Percentiles rank a stretch among this genome's conserved stretches.
Evolutionary conservation across 2,113 vertebrate genomes (phyloP).

Genomic region (Onychorhynchus coronatus): DNA sequence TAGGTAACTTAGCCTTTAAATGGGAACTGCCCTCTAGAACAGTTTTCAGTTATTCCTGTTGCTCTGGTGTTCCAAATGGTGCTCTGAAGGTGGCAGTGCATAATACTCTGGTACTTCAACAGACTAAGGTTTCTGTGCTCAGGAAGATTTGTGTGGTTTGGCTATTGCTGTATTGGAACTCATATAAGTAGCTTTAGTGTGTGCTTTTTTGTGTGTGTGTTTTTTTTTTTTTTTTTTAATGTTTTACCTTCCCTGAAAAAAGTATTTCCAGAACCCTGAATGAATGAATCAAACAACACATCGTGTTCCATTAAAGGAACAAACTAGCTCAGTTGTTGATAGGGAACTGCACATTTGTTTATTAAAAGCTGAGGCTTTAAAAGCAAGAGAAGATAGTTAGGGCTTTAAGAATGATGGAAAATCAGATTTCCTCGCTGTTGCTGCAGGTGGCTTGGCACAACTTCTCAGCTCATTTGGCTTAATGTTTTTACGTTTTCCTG

Average conservation of each 20-base stretch:
- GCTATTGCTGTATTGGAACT: not conserved
- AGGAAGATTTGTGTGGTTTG: not conserved
- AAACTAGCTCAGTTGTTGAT: not conserved
- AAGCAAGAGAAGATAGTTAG: not conserved
- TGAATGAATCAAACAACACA: not conserved
- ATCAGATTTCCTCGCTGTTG: not conserved
- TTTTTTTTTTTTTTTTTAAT: not conserved
- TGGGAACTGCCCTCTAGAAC: not conserved
- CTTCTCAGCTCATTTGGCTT: not conserved
- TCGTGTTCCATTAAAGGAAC: not conserved
- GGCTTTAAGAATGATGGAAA: not conserved
- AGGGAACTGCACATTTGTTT: not conserved
- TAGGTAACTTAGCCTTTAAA: not conserved
- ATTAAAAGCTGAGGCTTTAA: not conserved
- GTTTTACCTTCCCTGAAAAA: not conserved
- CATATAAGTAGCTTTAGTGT: not conserved
- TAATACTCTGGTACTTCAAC: not conserved
- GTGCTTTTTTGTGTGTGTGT: too few species aligned
- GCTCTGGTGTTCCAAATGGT: not conserved
- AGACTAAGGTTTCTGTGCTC: not conserved
- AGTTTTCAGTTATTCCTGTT: not conserved
- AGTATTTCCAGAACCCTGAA: not conserved
- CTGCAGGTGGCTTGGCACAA: not conserved
- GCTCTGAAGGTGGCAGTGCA: not conserved
- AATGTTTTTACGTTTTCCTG: not conserved